Percentiles rank a stretch among this genome's conserved stretches.
These are phyloP conservation scores for Botia kubotai DNA, from an alignment of 2,797 vertebrate genomes.

Conservation along the genomic window DNA sequence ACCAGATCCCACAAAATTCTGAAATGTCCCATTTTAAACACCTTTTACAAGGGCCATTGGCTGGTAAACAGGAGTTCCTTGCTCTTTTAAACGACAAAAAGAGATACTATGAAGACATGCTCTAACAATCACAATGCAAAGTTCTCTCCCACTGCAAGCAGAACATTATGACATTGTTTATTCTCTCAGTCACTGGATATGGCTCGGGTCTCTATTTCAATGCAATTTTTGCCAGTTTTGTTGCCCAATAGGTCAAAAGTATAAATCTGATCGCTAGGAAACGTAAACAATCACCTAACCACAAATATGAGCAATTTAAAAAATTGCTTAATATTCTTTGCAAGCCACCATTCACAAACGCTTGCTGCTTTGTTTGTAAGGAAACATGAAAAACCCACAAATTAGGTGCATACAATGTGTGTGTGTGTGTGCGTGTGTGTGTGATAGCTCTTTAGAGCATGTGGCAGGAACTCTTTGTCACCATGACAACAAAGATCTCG, in stretches of 20 bases:
- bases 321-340: not conserved
- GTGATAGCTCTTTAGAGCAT: slow-evolving; percentile 14
- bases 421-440: not conserved
- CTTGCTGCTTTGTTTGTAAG: not conserved
- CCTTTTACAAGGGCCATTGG: too few relatives aligned
- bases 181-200: not conserved
- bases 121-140: not conserved
- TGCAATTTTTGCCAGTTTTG: not conserved
- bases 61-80: not conserved
- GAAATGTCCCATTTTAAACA: too few relatives aligned
- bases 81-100: not conserved
- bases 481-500: slow-evolving; percentile 49
- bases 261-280: not conserved
- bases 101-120: not conserved
- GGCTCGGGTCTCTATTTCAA: not conserved
- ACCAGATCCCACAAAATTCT: not conserved
- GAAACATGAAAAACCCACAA: not conserved
- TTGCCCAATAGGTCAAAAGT: not conserved
- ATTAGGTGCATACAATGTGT: not conserved
- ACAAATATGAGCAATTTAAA: not conserved
- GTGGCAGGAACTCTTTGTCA: slow-evolving; percentile 41
- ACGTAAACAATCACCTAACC: not conserved
- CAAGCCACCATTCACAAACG: not conserved
- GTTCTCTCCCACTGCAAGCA: not conserved
- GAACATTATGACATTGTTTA: not conserved